These are phyloP conservation scores for Eremobia ochroleuca DNA, from an alignment of 2,888 invertebrate species.

Conservation along the genomic window DNA sequence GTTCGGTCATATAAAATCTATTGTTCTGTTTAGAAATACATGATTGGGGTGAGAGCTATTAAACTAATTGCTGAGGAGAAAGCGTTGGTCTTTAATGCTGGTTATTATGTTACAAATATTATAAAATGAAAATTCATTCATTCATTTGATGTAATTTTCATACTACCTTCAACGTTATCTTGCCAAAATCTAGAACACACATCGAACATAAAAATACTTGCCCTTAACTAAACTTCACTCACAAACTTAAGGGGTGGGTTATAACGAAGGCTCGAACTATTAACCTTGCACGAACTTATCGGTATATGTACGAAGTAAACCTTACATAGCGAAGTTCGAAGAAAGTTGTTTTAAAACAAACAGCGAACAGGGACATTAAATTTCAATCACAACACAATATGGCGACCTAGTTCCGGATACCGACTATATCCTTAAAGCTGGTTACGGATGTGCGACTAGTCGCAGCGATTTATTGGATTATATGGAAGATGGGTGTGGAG, in stretches of 20 bases:
- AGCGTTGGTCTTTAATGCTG: neutral
- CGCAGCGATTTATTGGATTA: constrained; percentile 28
- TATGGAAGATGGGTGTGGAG: neutral
- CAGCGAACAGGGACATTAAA: constrained; percentile 78
- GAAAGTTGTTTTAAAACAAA: constrained; percentile 77
- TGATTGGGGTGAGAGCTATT: rapidly evolving
- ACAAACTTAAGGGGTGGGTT: constrained; percentile 21
- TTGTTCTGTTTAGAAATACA: neutral
- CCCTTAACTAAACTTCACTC: constrained; percentile 25
- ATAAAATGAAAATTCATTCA: neutral
- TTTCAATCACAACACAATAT: constrained; percentile 82
- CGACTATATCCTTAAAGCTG: constrained; percentile 68
- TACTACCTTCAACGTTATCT: neutral
- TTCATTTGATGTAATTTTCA: neutral
- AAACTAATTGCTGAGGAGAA: neutral
- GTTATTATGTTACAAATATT: neutral
- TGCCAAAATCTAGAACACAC: constrained; percentile 11
- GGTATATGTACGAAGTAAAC: constrained; percentile 48
- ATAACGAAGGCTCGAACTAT: constrained; percentile 43
- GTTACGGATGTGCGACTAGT: constrained; percentile 52
- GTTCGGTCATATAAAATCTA: neutral
- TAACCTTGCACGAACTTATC: constrained; percentile 47
- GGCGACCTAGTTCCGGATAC: constrained; percentile 74
- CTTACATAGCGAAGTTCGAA: constrained; percentile 56
- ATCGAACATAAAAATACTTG: constrained; percentile 10